phyloP scores from a whole-genome alignment of 2,113 vertebrate genomes.

The Cynocephalus volans region DNA sequence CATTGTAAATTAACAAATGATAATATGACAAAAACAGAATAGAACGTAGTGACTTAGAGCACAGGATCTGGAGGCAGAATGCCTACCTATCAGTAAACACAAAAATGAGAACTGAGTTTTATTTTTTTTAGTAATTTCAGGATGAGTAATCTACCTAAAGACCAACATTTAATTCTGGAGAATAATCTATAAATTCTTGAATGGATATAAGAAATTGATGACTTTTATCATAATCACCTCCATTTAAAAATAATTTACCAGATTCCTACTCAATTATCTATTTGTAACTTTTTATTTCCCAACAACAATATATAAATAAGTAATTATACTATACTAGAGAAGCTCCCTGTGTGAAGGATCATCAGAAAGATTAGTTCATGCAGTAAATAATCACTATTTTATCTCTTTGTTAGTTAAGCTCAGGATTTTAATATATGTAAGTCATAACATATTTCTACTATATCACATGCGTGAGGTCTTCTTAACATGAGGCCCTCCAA shows the following conservation, averaged over 20 bases:
- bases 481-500: neutral
- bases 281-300: neutral
- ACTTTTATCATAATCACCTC: constrained; percentile 14
- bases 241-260: constrained; percentile 47
- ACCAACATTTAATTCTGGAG: neutral
- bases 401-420: neutral
- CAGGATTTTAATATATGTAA: constrained; percentile 14
- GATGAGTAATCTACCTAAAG: neutral
- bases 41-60: neutral
- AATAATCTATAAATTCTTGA: constrained; percentile 59
- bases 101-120: constrained; percentile 27
- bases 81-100: neutral
- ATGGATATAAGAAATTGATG: neutral
- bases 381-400: neutral
- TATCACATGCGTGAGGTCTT: neutral
- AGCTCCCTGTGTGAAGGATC: neutral
- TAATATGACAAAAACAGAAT: neutral
- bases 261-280: neutral
- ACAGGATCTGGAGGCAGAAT: neutral
- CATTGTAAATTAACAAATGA: neutral
- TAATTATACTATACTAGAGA: neutral
- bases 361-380: neutral
- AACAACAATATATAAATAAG: neutral
- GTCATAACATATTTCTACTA: neutral
- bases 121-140: constrained; percentile 41